These are phyloP conservation scores for Cebus imitator DNA, from an alignment of 2,113 vertebrate genomes.

Conservation along the genomic window DNA sequence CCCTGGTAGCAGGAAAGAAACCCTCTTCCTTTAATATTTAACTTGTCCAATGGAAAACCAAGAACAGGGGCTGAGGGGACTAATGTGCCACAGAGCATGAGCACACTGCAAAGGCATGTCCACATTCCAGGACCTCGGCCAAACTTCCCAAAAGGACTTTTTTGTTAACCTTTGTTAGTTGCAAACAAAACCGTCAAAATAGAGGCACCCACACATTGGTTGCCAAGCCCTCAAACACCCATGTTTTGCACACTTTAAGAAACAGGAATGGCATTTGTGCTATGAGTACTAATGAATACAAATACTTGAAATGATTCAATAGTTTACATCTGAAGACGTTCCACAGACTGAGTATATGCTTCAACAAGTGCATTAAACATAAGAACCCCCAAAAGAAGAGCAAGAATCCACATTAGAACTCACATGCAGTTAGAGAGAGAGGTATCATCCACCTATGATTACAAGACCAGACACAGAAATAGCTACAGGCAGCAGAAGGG, in stretches of 20 bases:
- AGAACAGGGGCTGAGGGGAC: background rate
- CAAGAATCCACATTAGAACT: background rate
- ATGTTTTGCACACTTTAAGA: background rate
- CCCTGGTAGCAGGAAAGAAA: background rate
- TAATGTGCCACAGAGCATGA: background rate
- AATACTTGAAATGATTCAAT: background rate
- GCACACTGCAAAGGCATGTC: background rate
- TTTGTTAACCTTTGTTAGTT: background rate
- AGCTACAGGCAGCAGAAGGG: background rate
- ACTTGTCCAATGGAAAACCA: background rate
- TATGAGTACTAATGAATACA: background rate
- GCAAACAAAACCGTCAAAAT: constrained; percentile 28
- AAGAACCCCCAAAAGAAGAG: background rate
- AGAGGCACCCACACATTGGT: background rate
- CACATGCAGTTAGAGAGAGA: too few relatives aligned
- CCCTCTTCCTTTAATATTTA: constrained; percentile 12
- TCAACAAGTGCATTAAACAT: background rate
- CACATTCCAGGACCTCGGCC: constrained; percentile 3
- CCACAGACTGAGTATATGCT: background rate
- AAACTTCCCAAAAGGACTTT: background rate
- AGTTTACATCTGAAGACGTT: background rate
- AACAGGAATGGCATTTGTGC: background rate
- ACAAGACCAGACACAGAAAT: background rate
- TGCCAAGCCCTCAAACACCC: background rate
- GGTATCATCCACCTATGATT: background rate